Evolutionary conservation across 1,140 invertebrate genomes (phyloP).

Genomic region (Holcopasites calliopsidis): DNA sequence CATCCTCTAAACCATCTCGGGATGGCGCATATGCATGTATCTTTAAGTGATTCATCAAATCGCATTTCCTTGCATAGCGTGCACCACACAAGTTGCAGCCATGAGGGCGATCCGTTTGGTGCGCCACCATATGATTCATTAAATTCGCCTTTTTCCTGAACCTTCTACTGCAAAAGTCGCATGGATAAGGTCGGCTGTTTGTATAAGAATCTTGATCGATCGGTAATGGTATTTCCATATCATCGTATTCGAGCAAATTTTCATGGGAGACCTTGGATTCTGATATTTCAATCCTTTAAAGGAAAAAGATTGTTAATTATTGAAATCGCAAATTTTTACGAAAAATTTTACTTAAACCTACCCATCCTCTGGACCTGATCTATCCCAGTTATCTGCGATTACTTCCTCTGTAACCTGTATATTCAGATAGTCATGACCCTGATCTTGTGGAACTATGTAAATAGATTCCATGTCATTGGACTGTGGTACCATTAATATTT

Average conservation of each 20-base stretch:
- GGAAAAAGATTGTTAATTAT: not conserved
- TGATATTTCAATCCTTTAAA: slow-evolving; percentile 82
- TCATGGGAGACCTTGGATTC: slow-evolving; percentile 79
- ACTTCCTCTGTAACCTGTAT: slow-evolving; percentile 88
- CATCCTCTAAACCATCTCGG: slow-evolving; percentile 77
- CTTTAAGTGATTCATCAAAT: slow-evolving; percentile 90
- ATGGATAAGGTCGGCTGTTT: slow-evolving; percentile 89
- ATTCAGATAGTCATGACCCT: slow-evolving; percentile 80
- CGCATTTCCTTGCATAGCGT: slow-evolving; percentile 87
- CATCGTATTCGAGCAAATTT: slow-evolving; percentile 82
- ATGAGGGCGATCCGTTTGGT: slow-evolving; percentile 89
- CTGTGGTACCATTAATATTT: slow-evolving; percentile 76
- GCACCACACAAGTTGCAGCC: slow-evolving; percentile 89
- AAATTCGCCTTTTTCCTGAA: slow-evolving; percentile 90
- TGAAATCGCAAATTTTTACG: not conserved
- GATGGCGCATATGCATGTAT: slow-evolving; percentile 87
- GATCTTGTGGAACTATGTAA: slow-evolving; percentile 77
- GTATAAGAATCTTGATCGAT: slow-evolving; percentile 91
- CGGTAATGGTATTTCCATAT: slow-evolving; percentile 87
- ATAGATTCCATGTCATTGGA: slow-evolving; percentile 76
- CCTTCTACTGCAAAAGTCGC: slow-evolving; percentile 90
- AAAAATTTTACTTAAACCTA: slow-evolving; percentile 66
- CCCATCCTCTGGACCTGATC: slow-evolving; percentile 85
- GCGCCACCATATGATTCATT: slow-evolving; percentile 91
- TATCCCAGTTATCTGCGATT: slow-evolving; percentile 88